Evolutionary conservation across 2,888 invertebrate species (phyloP), one percentile per base, ranked within the genome.

Genomic region (Argyresthia albistria): DNA sequence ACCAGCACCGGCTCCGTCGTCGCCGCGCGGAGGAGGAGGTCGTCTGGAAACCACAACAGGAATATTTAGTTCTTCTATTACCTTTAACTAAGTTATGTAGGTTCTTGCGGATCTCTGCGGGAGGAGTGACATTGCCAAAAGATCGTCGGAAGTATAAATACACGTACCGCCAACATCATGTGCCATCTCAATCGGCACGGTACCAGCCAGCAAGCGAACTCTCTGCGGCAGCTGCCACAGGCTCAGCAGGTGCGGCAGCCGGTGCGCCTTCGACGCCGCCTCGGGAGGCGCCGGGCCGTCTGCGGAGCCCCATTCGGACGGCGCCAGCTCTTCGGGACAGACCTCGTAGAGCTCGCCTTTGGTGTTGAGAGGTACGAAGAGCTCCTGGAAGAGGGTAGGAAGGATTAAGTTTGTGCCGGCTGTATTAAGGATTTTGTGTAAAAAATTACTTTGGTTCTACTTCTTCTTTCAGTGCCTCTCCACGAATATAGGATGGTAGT

Each of bases 281-380:
- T 80, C 84, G 25, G 82, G 73, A 2, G 76, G 72, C 43, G 66
- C 80, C 57, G 83, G 82, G 69, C 74, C 87, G 60, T 60, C 88
- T 67, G 69, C 89, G 67, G 67, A 81, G 58, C 89, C 82, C 76
- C 88, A 83, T 58, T 89, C 89, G 59, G 79, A 88, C 49, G 87
- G 89, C 42, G 89, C 89, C 66, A 87, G 60, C 82, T 86, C 77
- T 69, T 83, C 76, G 57, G 89, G 80, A 76, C 90, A 73, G 77
- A 91, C 75, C 80, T 92, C 81, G 73, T 92, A 94, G 73, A 93
- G 91, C 73, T 93, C 92, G 46, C 93, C 93, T 71, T 93, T 92
- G 52, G 93, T 92, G 63, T 92, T 90, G 66, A 94, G 88, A 35
- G 93, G 93, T 60, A 93, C 92, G 76, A 92, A 93, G 60, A 93